Base-by-base conservation (phyloP, 2,113 vertebrate species). In the Dromas ardeola region DNA sequence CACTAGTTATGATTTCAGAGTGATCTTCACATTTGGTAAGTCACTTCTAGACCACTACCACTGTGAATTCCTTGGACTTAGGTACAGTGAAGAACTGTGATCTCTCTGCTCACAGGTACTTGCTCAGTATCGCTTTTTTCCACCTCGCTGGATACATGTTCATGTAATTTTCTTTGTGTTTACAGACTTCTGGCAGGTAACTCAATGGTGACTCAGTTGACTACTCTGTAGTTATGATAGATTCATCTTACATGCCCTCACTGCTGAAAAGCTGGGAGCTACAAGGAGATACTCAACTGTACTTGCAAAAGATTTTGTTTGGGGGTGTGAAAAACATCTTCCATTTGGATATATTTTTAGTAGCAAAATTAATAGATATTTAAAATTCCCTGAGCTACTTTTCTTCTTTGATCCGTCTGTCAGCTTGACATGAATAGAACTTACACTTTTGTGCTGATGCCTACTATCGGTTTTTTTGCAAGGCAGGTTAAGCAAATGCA, bases 331-430 rank as follows among this genome's bases (percentile, higher is more conserved):
- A 93, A 95, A 93, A 45, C 16, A 34, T 79, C 62, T 95, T 88
- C 77, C 78, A 56, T 94, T 96, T 91, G 49, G 53, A 26, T 83
- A 23, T 96, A 95, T 88, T 95, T 74, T 91, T 95, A 95, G 80
- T 59, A 81, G 73, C 53, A 83, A 95, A 95, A 97, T 95, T 96
- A 95, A 96, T 81, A 96, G 86, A 91, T 90, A 89, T 77, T 93
- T 96, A 52, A 91, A 95, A 85, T 82, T 67, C 58, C 49, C 52
- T 53, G 82, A 50, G 95, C 81, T 76, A 42, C 70, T 74, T 96
- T 82, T 96, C 88, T 87, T 91, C 67, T 81, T 97, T 95, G 90
- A 96, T 88, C 71, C 88, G 63, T 90, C 76, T 89, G 86, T 95
- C 95, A 94, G 67, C n/a, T 94, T 95, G 85, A 90, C 77, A 45